Evolutionary conservation across 2,797 vertebrate genomes (phyloP), one percentile per base, ranked within the genome.

Genomic region (Pseudochaenichthys georgianus): DNA sequence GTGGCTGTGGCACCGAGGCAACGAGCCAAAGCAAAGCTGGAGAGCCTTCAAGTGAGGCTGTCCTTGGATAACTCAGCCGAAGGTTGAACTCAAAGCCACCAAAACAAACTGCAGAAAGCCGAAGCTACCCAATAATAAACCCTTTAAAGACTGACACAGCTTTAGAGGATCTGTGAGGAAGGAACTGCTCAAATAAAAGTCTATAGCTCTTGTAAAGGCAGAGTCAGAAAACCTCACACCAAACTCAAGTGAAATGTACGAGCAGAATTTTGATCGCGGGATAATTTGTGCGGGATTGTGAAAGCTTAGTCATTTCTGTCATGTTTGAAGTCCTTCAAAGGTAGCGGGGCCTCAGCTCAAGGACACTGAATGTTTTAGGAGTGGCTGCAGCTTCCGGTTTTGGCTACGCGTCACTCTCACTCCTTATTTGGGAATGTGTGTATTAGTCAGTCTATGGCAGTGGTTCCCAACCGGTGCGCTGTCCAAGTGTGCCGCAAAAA

Each of bases 31-130:
- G 1, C 48, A 64, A 60, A 62, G 58, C 75, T 88, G 76, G 80
- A 82, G 47, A 3, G 59, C 70, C 59, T 73, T 82, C 68, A 84
- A 84, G 47, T 80, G 3, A 45, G 46, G 59, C 71, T 41, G 78
- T 87, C 87, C 85, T 74, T 28, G 48, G 61, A 69, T 70, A 74
- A 88, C 85, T 73, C 64, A 66, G 23, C 31, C 42, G 47, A 46
- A 70, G 61, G 60, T 76, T 80, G 63, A 81, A 78, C 80, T 72
- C 62, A 11, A 77, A 61, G 75, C 54, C 15, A 15, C 10, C 53
- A 77, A 77, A 73, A 74, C 73, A 77, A 71, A 77, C 51, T 16
- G 16, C 1, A 21, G 58, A 17, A 34, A 50, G 48, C 50, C 2
- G 13, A 3, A 34, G 1, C 59, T 62, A 41, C n/a, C n/a, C 1